A percentile compares a stretch with the other conserved stretches of the same genome.
These are phyloP conservation scores for Sphinx pinastri DNA, from an alignment of 2,888 invertebrate species.

Conservation along the genomic window DNA sequence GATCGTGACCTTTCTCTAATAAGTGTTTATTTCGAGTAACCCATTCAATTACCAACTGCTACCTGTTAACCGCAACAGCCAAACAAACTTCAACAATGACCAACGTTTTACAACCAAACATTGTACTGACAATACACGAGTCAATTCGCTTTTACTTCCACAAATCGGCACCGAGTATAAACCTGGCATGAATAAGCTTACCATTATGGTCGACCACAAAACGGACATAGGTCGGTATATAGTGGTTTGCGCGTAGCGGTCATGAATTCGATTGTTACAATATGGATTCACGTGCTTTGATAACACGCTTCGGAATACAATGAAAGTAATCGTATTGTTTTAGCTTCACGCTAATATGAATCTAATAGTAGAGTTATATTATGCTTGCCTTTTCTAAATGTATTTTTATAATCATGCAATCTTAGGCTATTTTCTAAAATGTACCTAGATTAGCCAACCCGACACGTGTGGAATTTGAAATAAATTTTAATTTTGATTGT, in stretches of 20 bases:
- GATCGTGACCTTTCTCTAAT: neutral
- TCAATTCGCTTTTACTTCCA: slow-evolving; percentile 8
- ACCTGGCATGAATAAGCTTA: slow-evolving; percentile 6
- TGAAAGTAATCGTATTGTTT: slow-evolving; percentile 5
- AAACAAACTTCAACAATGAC: neutral
- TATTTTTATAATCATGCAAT: neutral
- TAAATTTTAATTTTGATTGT: too few relatives aligned
- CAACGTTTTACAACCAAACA: neutral
- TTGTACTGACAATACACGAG: slow-evolving; percentile 12
- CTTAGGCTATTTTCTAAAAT: too few relatives aligned
- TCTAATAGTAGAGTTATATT: neutral
- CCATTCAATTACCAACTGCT: neutral
- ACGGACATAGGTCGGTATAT: neutral
- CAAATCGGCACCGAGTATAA: neutral
- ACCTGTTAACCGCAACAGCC: neutral
- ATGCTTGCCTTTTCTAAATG: neutral
- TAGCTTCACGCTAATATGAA: neutral
- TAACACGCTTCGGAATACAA: neutral
- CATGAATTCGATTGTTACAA: slow-evolving; percentile 15
- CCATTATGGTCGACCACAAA: neutral
- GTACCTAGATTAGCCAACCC: too few relatives aligned
- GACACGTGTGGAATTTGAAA: too few relatives aligned
- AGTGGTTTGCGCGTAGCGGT: neutral
- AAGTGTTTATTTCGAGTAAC: neutral
- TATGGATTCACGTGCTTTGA: slow-evolving; percentile 3